phyloP scores from a whole-genome alignment of 2,888 invertebrate genomes.

The Plusia festucae region DNA sequence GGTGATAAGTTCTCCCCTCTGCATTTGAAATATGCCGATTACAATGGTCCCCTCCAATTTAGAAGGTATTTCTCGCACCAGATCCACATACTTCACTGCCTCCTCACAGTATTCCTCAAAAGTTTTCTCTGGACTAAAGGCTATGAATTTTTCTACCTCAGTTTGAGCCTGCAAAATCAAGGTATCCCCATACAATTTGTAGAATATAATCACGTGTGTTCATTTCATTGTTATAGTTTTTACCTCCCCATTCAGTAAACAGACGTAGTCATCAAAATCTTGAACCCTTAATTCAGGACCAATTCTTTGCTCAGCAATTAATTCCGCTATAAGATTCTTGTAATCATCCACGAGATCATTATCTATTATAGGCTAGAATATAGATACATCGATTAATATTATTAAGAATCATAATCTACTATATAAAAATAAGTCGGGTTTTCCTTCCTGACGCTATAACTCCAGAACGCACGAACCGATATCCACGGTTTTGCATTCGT shows the following conservation, averaged over 20 bases:
- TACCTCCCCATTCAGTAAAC: conserved; percentile 92
- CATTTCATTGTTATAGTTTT: neutral
- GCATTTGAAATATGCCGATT: conserved; percentile 96
- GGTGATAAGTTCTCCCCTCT: conserved; percentile 93
- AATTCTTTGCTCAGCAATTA: conserved; percentile 92
- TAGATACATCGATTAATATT: neutral
- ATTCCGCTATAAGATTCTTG: conserved; percentile 89
- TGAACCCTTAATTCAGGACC: conserved; percentile 92
- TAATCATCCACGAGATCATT: conserved; percentile 91
- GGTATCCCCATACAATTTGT: neutral
- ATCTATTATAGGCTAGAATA: conserved; percentile 92
- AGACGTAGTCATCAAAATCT: conserved; percentile 95
- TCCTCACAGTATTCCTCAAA: conserved; percentile 91
- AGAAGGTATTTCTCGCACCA: conserved; percentile 90
- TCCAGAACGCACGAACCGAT: no score
- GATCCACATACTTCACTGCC: conserved; percentile 90
- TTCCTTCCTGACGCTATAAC: no score
- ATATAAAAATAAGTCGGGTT: no score
- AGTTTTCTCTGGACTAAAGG: conserved; percentile 88
- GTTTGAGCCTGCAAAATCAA: conserved; percentile 86
- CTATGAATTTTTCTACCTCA: conserved; percentile 91
- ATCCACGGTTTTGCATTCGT: no score
- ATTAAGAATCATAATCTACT: neutral
- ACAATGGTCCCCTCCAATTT: conserved; percentile 91
- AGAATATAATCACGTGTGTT: neutral